These are phyloP conservation scores for Gasterosteus aculeatus DNA, from an alignment of 2,113 vertebrate genomes.

Conservation along the genomic window DNA sequence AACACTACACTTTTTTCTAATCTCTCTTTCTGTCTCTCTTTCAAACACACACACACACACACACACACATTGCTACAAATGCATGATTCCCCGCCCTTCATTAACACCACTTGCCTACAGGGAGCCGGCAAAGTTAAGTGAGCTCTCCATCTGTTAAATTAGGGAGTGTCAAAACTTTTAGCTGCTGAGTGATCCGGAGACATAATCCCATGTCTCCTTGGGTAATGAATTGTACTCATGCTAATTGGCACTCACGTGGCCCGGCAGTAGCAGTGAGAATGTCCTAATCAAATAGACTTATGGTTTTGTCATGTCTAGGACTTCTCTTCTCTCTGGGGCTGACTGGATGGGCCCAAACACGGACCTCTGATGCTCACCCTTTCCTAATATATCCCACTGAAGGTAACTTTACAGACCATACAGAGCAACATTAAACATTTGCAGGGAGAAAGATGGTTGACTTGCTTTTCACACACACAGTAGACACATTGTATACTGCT, in stretches of 20 bases:
- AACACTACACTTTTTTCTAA: constrained; percentile 25
- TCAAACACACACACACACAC: too few species aligned
- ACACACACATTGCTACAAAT: constrained; percentile 38
- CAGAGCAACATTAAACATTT: constrained; percentile 35
- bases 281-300: constrained; percentile 74
- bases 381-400: constrained; percentile 6
- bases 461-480: not conserved
- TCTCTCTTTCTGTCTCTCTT: constrained; percentile 21
- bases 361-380: constrained; percentile 6
- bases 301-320: constrained; percentile 61
- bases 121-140: constrained; percentile 71
- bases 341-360: constrained; percentile 13
- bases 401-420: constrained; percentile 34
- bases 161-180: constrained; percentile 74
- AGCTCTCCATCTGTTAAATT: constrained; percentile 73
- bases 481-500: constrained; percentile 4
- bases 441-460: not conserved
- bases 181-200: constrained; percentile 68
- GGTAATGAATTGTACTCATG: constrained; percentile 72
- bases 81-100: constrained; percentile 40
- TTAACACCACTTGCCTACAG: constrained; percentile 61
- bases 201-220: constrained; percentile 70
- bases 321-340: constrained; percentile 39
- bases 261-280: constrained; percentile 54
- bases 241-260: constrained; percentile 67